phyloP scores from a whole-genome alignment of 2,888 invertebrate genomes.

The Fragum sueziense region DNA sequence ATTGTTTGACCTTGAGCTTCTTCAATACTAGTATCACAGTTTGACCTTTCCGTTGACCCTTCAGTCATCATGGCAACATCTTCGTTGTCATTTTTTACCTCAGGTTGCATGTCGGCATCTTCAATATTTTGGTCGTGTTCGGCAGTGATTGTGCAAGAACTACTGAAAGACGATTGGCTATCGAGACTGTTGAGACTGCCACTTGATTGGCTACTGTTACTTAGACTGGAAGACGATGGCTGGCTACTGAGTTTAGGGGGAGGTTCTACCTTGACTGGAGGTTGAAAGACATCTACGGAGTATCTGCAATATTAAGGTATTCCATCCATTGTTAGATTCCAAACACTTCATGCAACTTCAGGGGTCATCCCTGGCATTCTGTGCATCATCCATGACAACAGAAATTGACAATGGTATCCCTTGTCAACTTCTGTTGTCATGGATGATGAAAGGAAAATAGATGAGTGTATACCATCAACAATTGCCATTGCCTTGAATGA shows the following conservation, averaged over 20 bases:
- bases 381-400: no score
- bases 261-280: slow-evolving; percentile 76
- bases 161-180: slow-evolving; percentile 76
- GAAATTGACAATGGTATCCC: no score
- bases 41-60: neutral
- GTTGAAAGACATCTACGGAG: slow-evolving; percentile 83
- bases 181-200: slow-evolving; percentile 76
- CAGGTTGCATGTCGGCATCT: slow-evolving; percentile 33
- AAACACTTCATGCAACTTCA: no score
- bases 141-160: slow-evolving; percentile 76
- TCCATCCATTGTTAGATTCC: no score
- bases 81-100: neutral
- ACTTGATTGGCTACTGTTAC: slow-evolving; percentile 75
- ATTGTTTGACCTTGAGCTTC: neutral
- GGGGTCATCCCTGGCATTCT: no score
- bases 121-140: slow-evolving; percentile 62
- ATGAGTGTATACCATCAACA: no score
- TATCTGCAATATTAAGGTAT: slow-evolving; percentile 68
- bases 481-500: no score
- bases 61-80: neutral
- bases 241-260: slow-evolving; percentile 61
- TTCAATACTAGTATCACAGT: neutral
- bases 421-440: no score
- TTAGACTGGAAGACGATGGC: slow-evolving; percentile 68
- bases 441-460: no score